Base-by-base conservation (phyloP, 2,888 invertebrate species). In the Spicauda simplicius region DNA sequence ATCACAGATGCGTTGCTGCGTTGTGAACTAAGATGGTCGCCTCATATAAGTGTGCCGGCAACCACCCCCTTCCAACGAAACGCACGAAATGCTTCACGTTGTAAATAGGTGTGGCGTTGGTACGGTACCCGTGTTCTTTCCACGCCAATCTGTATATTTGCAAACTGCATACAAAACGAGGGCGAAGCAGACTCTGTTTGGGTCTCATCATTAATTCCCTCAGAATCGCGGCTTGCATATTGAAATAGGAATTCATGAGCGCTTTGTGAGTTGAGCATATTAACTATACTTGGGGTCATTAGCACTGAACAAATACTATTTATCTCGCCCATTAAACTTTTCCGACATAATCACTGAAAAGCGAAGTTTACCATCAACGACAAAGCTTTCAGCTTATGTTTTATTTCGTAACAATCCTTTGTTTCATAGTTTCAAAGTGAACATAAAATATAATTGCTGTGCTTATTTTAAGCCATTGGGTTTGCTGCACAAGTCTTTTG, bases 101-200 rank as follows among this genome's bases (percentile, higher is more conserved):
- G n/a, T n/a, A n/a, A n/a, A n/a, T n/a, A n/a, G n/a, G n/a, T n/a
- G n/a, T n/a, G n/a, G n/a, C n/a, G n/a, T n/a, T n/a, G n/a, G n/a
- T n/a, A n/a, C n/a, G n/a, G n/a, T n/a, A n/a, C n/a, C n/a, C n/a
- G n/a, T n/a, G n/a, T n/a, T n/a, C 18, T 58, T 64, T 58, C 53
- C 52, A 57, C 53, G 53, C 25, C 58, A 53, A 64, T 64, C 52
- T 53, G 57, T 56, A 61, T 18, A 60, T 48, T 58, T 65, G 69
- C 73, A 76, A 79, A 76, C 71, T 74, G 77, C 77, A 77, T 77
- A 70, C 63, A 53, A 37, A 74, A 77, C 77, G 74, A 75, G 73
- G 70, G 25, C 25, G 5, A 50, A 37, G 20, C 45, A 18, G n/a
- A 52, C 53, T 62, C 69, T 69, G 71, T 70, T 63, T 58, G 68